Conservation (phyloP, 2,797 vertebrate genomes). For the Helarctos malayanus region DNA sequence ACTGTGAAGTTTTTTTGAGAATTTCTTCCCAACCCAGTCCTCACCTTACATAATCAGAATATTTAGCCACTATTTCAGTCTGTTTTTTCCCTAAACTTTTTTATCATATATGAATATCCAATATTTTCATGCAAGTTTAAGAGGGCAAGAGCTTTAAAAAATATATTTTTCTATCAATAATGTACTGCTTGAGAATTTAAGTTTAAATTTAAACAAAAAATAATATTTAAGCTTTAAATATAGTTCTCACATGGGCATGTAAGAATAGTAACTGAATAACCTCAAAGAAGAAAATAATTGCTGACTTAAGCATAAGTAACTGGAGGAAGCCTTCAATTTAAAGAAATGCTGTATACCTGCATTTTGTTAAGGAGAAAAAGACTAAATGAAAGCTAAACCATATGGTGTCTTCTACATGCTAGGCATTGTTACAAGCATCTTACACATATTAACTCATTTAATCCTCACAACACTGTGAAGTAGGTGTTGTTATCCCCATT, state of each 20-base stretch:
- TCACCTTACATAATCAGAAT: slow-evolving; percentile 19
- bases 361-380: background rate
- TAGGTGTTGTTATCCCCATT: background rate
- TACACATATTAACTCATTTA: slow-evolving; percentile 42
- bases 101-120: background rate
- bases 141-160: background rate
- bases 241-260: background rate
- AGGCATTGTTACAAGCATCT: background rate
- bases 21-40: slow-evolving; percentile 37
- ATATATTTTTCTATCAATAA: slow-evolving; percentile 40
- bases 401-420: background rate
- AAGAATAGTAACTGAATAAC: background rate
- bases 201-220: slow-evolving; percentile 38
- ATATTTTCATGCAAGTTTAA: slow-evolving; percentile 2
- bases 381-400: slow-evolving; percentile 19
- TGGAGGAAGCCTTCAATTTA: background rate
- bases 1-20: slow-evolving; percentile 28
- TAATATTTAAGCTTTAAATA: slow-evolving; percentile 43
- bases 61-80: background rate
- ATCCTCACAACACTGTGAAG: background rate
- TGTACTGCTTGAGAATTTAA: background rate
- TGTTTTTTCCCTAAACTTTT: slow-evolving; percentile 32
- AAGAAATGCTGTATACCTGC: slow-evolving; percentile 23
- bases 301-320: background rate
- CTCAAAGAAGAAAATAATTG: slow-evolving; percentile 34